A percentile compares a stretch with the other conserved stretches of the same genome.
phyloP scores from a whole-genome alignment of 2,113 vertebrate species.

The Felis catus region DNA sequence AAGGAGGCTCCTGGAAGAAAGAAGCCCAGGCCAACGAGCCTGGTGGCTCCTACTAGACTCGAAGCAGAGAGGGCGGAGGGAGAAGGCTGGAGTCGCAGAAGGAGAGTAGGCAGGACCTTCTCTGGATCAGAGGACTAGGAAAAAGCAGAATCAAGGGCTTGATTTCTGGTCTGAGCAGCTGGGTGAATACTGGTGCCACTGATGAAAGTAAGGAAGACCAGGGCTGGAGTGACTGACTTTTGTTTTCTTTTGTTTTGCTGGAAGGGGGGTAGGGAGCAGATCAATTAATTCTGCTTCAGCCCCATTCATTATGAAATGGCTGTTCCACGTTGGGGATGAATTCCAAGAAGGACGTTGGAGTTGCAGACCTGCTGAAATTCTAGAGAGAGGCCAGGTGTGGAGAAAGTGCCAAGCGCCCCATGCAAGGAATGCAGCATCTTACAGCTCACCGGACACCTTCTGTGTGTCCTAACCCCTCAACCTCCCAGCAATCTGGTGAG shows the following conservation, averaged over 20 bases:
- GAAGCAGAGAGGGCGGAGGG: not conserved
- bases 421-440: accelerated
- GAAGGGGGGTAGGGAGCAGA: not conserved
- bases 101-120: not conserved
- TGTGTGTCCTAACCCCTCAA: not conserved
- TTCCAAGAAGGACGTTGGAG: not conserved
- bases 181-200: not conserved
- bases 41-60: accelerated
- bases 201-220: accelerated
- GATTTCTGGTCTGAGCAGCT: not conserved
- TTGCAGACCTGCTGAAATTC: not conserved
- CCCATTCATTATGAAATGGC: not conserved
- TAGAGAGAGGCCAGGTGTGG: not conserved
- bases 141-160: not conserved
- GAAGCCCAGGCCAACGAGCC: not conserved
- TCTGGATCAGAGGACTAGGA: not conserved
- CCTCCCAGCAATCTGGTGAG: not conserved
- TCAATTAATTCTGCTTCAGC: not conserved
- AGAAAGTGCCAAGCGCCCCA: accelerated
- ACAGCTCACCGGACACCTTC: not conserved
- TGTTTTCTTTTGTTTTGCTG: not conserved
- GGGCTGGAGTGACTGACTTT: accelerated
- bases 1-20: not conserved
- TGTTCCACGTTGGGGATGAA: not conserved
- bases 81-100: not conserved